A percentile compares a stretch with the other conserved stretches of the same genome.
phyloP scores from a whole-genome alignment of 2,113 vertebrate species.

The Leptosomus discolor region DNA sequence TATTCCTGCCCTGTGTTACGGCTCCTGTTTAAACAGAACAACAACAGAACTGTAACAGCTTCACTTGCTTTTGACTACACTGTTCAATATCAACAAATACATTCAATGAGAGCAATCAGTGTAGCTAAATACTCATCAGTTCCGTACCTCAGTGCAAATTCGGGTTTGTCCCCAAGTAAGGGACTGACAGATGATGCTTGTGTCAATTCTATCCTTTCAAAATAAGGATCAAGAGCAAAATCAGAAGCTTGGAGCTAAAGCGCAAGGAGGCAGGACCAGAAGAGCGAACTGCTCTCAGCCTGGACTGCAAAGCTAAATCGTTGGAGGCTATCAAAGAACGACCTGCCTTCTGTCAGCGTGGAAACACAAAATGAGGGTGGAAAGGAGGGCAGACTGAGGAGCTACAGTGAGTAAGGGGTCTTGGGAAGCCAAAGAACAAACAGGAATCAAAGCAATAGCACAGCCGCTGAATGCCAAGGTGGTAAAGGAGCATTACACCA shows the following conservation, averaged over 20 bases:
- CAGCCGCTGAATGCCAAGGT: background rate
- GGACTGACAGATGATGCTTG: background rate
- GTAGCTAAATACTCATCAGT: background rate
- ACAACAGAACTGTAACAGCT: rapidly evolving
- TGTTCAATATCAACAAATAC: background rate
- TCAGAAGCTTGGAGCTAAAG: background rate
- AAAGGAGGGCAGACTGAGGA: background rate
- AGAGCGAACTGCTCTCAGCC: background rate
- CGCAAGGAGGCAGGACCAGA: background rate
- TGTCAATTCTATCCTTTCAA: background rate
- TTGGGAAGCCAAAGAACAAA: background rate
- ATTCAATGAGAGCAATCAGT: background rate
- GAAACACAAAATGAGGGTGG: background rate
- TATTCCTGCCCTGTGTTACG: rapidly evolving
- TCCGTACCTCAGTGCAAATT: background rate
- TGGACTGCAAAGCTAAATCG: background rate
- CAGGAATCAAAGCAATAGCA: background rate
- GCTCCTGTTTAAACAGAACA: rapidly evolving
- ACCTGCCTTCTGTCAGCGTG: background rate
- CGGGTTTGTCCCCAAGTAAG: background rate
- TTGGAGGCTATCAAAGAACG: background rate
- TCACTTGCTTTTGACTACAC: background rate
- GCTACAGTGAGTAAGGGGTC: background rate
- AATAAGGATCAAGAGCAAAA: background rate
- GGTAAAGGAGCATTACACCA: background rate